Percentiles rank a stretch among this genome's conserved stretches.
These are phyloP conservation scores for Cyanocitta stelleri DNA, from an alignment of 2,113 vertebrate genomes.

Conservation along the genomic window DNA sequence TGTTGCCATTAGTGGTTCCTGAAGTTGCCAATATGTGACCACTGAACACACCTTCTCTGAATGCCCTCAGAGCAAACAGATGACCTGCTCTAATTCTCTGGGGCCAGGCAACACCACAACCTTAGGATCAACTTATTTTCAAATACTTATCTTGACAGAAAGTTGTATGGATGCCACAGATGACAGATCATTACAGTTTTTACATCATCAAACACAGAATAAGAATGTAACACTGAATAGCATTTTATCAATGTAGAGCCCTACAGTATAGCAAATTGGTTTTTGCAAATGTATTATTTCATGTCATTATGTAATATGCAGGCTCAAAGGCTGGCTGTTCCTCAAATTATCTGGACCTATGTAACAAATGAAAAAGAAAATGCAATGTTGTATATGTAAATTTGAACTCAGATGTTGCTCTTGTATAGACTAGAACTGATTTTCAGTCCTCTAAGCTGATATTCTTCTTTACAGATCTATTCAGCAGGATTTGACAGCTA, in stretches of 20 bases:
- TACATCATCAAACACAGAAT: neutral
- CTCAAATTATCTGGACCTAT: neutral
- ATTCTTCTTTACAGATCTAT: neutral
- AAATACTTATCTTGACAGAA: neutral
- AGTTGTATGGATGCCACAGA: neutral
- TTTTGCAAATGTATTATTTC: neutral
- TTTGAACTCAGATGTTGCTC: neutral
- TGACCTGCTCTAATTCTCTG: neutral
- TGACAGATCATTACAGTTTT: neutral
- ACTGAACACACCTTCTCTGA: neutral
- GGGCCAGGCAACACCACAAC: neutral
- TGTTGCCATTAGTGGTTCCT: neutral
- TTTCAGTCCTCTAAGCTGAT: neutral
- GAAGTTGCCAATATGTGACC: neutral
- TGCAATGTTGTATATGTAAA: neutral
- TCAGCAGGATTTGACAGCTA: neutral
- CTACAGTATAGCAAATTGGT: neutral
- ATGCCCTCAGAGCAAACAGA: neutral
- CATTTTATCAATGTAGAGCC: neutral
- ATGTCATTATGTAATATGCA: neutral
- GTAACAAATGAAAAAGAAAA: neutral
- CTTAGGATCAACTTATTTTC: neutral
- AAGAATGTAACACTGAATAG: neutral
- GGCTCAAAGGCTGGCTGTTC: neutral
- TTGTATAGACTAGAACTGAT: neutral